Evolutionary conservation across 2,113 vertebrate genomes (phyloP), one percentile per base, ranked within the genome.

Genomic region (Aplodontia rufa): DNA sequence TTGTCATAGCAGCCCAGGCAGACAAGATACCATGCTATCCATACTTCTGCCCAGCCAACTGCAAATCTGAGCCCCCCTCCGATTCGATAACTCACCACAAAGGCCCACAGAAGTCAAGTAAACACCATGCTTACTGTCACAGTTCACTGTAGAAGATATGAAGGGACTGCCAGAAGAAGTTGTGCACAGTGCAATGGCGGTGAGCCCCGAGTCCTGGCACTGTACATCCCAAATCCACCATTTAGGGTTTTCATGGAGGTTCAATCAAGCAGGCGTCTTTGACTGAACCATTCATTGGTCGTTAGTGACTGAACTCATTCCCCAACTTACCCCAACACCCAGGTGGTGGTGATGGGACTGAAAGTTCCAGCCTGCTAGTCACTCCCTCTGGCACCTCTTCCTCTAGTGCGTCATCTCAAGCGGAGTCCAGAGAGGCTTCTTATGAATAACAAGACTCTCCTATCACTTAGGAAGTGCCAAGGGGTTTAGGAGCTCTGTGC

Each of bases 121-220:
- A 30, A 19, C 5, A 22, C 20, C 55, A 24, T 0, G 55, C 8
- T 58, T 8, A n/a, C n/a, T n/a, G n/a, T n/a, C n/a, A n/a, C n/a
- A n/a, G n/a, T n/a, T n/a, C n/a, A n/a, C n/a, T n/a, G n/a, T n/a
- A n/a, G n/a, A n/a, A 24, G 8, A 22, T 26, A 8, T 3, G 22
- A 80, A 75, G 10, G 12, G 79, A 42, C 42, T 53, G n/a, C 58
- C 49, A 40, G 42, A 20, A 12, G 68, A 51, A 78, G 71, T 66
- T 3, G 6, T 13, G 1, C 26, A 10, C 0, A 47, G 45, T 14
- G 24, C 0, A 9, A 20, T n/a, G n/a, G n/a, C n/a, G n/a, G n/a
- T n/a, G n/a, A n/a, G n/a, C n/a, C n/a, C n/a, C n/a, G n/a, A n/a
- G n/a, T n/a, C n/a, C n/a, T n/a, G n/a, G n/a, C n/a, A n/a, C n/a